These are phyloP conservation scores for Campylomormyrus tamandua DNA, from an alignment of 2,113 vertebrate species.

Conservation along the genomic window DNA sequence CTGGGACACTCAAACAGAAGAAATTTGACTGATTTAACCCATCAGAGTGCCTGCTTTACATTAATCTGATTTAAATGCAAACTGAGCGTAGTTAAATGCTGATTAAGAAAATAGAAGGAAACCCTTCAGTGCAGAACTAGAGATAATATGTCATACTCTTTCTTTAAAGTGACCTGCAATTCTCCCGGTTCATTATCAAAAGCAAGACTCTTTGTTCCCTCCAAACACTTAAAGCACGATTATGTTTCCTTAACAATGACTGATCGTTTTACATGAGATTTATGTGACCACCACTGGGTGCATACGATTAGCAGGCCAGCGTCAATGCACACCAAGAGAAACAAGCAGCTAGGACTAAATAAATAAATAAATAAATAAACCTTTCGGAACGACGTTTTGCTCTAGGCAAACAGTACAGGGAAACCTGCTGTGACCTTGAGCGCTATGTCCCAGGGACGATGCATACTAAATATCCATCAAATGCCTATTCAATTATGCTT, in stretches of 20 bases:
- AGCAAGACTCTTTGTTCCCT: neutral
- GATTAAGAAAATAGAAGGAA: constrained; percentile 1
- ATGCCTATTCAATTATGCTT: neutral
- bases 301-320: neutral
- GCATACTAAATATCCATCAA: neutral
- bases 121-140: neutral
- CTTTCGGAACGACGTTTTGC: constrained; percentile 13
- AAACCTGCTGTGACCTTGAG: neutral
- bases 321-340: constrained; percentile 14
- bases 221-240: neutral
- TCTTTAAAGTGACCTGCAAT: neutral
- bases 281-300: constrained; percentile 16
- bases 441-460: neutral
- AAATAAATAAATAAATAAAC: constrained; percentile 14
- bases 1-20: neutral
- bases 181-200: neutral
- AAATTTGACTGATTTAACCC: neutral
- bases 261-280: neutral
- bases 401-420: constrained; percentile 3
- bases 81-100: neutral
- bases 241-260: neutral
- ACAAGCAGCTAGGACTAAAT: neutral
- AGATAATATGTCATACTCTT: too few species aligned
- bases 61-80: neutral
- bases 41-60: neutral